These are phyloP conservation scores for Mesocricetus auratus DNA, from an alignment of 2,113 vertebrate genomes.

Conservation along the genomic window DNA sequence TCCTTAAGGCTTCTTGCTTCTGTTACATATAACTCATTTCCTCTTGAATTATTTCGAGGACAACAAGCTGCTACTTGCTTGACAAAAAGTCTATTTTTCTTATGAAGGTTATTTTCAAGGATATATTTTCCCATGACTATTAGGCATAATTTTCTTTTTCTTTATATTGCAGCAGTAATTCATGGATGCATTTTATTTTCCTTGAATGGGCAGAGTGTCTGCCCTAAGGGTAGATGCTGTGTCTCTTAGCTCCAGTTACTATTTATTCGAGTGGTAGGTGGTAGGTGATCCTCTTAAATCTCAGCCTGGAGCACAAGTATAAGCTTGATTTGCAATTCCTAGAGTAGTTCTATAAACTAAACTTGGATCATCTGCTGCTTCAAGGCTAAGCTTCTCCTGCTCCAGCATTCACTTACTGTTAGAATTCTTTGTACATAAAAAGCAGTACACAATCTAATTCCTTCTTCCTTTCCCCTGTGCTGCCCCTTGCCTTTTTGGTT, in stretches of 20 bases:
- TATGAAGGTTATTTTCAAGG: slow-evolving; percentile 65
- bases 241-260: slow-evolving; percentile 48
- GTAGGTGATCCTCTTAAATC: slow-evolving; percentile 66
- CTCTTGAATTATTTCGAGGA: slow-evolving; percentile 73
- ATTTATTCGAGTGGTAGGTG: slow-evolving; percentile 62
- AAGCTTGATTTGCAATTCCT: slow-evolving; percentile 76
- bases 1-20: slow-evolving; percentile 61
- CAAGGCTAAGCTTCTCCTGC: slow-evolving; percentile 29
- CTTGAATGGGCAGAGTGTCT: slow-evolving; percentile 58
- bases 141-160: slow-evolving; percentile 54
- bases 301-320: slow-evolving; percentile 60
- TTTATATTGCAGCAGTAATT: slow-evolving; percentile 44
- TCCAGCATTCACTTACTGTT: slow-evolving; percentile 67
- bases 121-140: slow-evolving; percentile 58
- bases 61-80: slow-evolving; percentile 72
- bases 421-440: slow-evolving; percentile 64
- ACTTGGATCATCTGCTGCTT: slow-evolving; percentile 67
- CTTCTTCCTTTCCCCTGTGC: background rate
- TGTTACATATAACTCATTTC: slow-evolving; percentile 75
- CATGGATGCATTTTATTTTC: slow-evolving; percentile 66
- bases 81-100: slow-evolving; percentile 56
- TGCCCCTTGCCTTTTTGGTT: background rate
- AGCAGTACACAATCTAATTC: background rate
- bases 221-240: slow-evolving; percentile 30
- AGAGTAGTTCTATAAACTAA: slow-evolving; percentile 70